phyloP scores from a whole-genome alignment of 2,888 invertebrate genomes.

The Odontothrips loti region DNA sequence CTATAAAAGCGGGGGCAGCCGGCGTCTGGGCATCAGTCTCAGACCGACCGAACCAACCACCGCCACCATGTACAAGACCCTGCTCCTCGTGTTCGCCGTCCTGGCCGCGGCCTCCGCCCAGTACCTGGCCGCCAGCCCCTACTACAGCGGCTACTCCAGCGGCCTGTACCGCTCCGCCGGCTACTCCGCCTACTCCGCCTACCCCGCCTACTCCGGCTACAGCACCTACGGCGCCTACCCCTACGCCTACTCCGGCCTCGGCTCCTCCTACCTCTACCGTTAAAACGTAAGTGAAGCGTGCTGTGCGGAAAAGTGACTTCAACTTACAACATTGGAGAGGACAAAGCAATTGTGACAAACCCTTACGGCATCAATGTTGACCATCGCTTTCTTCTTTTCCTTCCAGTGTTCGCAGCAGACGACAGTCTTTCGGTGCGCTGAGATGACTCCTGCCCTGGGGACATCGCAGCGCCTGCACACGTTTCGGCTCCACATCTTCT shows the following conservation, averaged over 20 bases:
- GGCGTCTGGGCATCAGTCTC: not conserved
- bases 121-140: slow-evolving; percentile 7
- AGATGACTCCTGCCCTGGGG: not conserved
- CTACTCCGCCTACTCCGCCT: slow-evolving; percentile 21
- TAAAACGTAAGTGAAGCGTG: not conserved
- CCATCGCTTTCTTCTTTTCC: not conserved
- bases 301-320: too few relatives aligned
- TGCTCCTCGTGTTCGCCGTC: slow-evolving; percentile 21
- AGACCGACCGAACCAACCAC: slow-evolving; percentile 14
- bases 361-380: not conserved
- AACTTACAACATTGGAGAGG: too few relatives aligned
- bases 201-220: slow-evolving; percentile 1
- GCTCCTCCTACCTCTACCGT: slow-evolving; percentile 1
- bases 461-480: not conserved
- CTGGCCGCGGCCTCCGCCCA: slow-evolving; percentile 6
- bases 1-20: not conserved
- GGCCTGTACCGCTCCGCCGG: not conserved
- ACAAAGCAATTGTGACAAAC: not conserved
- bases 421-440: not conserved
- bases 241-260: not conserved
- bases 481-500: not conserved
- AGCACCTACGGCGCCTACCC: slow-evolving; percentile 1
- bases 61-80: slow-evolving; percentile 23
- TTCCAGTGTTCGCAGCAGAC: not conserved
- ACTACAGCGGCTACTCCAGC: not conserved